Percentiles rank a stretch among this genome's conserved stretches.
These are phyloP conservation scores for Halictus quadricinctus DNA, from an alignment of 2,888 invertebrate genomes.

Conservation along the genomic window DNA sequence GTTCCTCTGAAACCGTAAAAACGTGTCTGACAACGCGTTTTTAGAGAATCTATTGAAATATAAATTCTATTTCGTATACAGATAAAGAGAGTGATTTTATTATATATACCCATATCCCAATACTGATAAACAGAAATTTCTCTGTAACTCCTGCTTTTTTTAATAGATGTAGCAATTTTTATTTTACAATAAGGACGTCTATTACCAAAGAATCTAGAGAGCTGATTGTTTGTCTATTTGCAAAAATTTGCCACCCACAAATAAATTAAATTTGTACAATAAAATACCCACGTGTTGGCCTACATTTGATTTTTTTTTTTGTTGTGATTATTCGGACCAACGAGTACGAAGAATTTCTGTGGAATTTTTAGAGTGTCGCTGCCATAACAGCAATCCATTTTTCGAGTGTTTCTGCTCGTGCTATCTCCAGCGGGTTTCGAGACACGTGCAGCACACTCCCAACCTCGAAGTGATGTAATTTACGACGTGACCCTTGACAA, in stretches of 20 bases:
- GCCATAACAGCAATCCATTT: neutral
- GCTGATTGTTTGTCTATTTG: too few species aligned
- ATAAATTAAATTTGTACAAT: neutral
- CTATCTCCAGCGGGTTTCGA: neutral
- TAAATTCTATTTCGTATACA: too few species aligned
- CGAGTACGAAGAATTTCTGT: neutral
- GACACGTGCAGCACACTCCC: conserved; percentile 2
- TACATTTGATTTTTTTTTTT: neutral
- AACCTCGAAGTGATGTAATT: conserved; percentile 35
- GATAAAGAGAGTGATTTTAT: too few species aligned
- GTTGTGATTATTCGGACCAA: neutral
- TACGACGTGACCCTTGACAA: conserved; percentile 52
- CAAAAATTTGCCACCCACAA: neutral
- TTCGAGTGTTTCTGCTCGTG: neutral
- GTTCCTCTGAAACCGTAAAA: too few species aligned
- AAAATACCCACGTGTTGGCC: neutral
- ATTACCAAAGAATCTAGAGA: too few species aligned
- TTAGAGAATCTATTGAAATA: too few species aligned
- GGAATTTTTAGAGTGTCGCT: neutral
- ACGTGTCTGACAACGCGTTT: too few species aligned
- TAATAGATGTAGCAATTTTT: too few species aligned
- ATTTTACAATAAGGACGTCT: too few species aligned
- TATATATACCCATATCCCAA: too few species aligned
- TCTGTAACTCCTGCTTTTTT: too few species aligned
- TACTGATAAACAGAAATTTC: too few species aligned